Evolutionary conservation across 2,113 vertebrate genomes (phyloP).

Genomic region (Indri indri): DNA sequence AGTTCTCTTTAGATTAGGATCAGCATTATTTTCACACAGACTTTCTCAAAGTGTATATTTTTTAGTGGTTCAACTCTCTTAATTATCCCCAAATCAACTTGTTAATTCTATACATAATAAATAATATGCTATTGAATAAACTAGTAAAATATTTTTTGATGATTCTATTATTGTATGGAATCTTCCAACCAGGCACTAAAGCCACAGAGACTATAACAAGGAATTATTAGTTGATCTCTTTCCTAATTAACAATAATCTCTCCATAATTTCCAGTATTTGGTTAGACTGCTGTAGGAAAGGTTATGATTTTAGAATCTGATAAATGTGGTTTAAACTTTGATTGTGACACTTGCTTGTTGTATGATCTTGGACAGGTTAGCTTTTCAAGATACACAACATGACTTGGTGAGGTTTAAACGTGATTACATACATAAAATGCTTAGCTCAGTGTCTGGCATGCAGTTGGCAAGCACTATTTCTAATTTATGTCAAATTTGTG

Average conservation of each 20-base stretch:
- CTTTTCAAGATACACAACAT: not conserved
- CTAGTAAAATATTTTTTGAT: not conserved
- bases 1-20: conserved; percentile 30
- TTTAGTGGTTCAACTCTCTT: not conserved
- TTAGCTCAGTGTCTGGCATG: not conserved
- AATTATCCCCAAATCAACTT: not conserved
- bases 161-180: not conserved
- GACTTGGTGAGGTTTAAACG: not conserved
- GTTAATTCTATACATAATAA: not conserved
- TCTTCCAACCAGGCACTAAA: not conserved
- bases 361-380: not conserved
- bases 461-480: not conserved
- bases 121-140: not conserved
- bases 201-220: not conserved
- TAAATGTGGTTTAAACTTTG: not conserved
- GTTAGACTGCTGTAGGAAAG: not conserved
- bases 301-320: not conserved
- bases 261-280: not conserved
- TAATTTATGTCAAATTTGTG: conserved; percentile 14
- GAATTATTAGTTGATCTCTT: not conserved
- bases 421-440: not conserved
- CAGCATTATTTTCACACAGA: not conserved
- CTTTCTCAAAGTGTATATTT: not conserved
- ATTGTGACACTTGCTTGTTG: not conserved
- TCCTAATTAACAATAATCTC: not conserved